A percentile compares a stretch with the other conserved stretches of the same genome.
Evolutionary conservation across 2,113 vertebrate genomes (phyloP).

Genomic region (Tragelaphus strepsiceros): DNA sequence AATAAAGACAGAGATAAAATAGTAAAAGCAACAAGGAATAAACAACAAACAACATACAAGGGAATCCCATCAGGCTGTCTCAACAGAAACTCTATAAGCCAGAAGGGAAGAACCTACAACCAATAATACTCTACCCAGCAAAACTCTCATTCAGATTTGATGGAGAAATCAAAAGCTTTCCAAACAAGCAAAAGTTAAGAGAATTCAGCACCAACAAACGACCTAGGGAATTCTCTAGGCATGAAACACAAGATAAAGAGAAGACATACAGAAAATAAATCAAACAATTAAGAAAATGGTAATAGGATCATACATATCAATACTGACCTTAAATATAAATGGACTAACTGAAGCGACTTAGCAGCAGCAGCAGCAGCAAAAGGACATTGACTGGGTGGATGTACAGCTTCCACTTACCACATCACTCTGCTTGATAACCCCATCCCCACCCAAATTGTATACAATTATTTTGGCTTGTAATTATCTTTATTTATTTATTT

Average conservation of each 20-base stretch:
- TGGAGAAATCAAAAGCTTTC: not conserved
- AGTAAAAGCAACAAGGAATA: not conserved
- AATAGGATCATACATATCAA: not conserved
- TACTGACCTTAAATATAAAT: not conserved
- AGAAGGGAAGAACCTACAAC: not conserved
- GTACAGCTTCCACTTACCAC: not conserved
- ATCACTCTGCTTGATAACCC: not conserved
- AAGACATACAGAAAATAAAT: not conserved
- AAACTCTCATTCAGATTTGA: not conserved
- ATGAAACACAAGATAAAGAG: not conserved
- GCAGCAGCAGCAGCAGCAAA: not conserved
- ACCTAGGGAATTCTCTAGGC: not conserved
- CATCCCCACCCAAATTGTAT: not conserved
- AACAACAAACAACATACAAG: not conserved
- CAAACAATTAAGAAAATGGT: not conserved
- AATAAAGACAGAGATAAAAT: not conserved
- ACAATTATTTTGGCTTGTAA: not conserved
- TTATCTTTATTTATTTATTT: not conserved
- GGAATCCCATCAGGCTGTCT: not conserved
- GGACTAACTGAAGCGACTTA: not conserved
- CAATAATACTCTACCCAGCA: not conserved
- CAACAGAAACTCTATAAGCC: not conserved
- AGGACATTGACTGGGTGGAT: not conserved
- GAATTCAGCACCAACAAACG: not conserved
- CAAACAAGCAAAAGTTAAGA: not conserved